These are phyloP conservation scores for Falco peregrinus DNA, from an alignment of 2,797 vertebrate species.

Conservation along the genomic window DNA sequence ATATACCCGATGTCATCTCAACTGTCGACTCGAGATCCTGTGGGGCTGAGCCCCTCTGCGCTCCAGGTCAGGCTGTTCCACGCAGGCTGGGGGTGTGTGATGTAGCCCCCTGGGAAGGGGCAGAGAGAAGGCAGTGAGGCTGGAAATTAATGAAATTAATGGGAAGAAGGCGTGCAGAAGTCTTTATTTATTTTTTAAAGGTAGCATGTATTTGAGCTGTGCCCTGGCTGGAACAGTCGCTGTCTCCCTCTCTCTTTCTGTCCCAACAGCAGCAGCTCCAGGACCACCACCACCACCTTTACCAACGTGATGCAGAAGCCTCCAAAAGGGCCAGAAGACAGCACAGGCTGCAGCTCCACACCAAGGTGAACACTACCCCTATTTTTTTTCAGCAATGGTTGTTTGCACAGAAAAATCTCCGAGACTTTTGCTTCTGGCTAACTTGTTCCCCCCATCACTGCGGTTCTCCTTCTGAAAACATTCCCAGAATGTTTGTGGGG, in stretches of 20 bases:
- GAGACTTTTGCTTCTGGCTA: background rate
- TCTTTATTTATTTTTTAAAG: background rate
- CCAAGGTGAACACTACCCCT: fast-evolving
- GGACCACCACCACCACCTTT: background rate
- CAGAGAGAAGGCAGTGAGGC: background rate
- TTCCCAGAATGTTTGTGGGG: background rate
- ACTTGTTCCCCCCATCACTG: fast-evolving
- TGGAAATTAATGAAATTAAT: background rate
- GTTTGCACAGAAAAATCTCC: background rate
- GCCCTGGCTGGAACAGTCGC: background rate
- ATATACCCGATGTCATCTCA: background rate
- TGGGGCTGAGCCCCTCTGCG: background rate
- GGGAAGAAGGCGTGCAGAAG: background rate
- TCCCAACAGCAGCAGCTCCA: background rate
- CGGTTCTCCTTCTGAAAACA: background rate
- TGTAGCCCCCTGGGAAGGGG: background rate
- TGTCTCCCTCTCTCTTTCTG: background rate
- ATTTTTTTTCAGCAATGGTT: background rate
- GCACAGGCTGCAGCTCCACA: background rate
- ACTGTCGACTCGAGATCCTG: fast-evolving
- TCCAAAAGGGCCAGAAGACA: background rate
- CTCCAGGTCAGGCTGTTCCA: fast-evolving
- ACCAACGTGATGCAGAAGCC: background rate
- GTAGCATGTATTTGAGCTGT: fast-evolving
- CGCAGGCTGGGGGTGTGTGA: background rate